phyloP scores from a whole-genome alignment of 2,797 vertebrate genomes.

The Menidia menidia region DNA sequence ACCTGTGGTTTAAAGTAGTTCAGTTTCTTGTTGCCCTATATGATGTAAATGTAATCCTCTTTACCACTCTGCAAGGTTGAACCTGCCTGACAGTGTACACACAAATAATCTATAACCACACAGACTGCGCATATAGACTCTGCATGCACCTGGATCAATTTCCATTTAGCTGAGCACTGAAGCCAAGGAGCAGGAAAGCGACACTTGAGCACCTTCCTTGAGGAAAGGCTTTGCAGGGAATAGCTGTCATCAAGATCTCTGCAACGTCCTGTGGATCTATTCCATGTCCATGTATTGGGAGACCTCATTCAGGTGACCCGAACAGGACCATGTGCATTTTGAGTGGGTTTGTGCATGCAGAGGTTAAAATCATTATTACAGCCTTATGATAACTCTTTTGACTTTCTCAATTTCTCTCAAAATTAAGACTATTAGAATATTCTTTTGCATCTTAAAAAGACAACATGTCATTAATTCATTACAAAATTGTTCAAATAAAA shows the following conservation, averaged over 20 bases:
- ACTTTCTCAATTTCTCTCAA: too few species aligned
- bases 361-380: background rate
- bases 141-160: background rate
- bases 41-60: background rate
- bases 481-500: background rate
- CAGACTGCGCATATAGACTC: background rate
- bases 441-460: background rate
- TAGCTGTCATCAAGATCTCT: background rate
- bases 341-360: background rate
- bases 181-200: background rate
- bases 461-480: background rate
- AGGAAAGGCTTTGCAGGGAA: background rate
- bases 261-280: background rate
- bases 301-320: background rate
- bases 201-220: background rate
- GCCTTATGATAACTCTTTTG: background rate
- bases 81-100: too few species aligned
- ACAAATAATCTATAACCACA: background rate
- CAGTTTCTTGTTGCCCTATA: background rate
- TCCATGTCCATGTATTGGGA: background rate
- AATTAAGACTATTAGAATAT: too few species aligned
- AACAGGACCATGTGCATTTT: background rate
- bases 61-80: background rate
- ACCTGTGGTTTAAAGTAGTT: background rate
- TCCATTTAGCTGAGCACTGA: background rate